Percentiles rank a stretch among this genome's conserved stretches.
phyloP scores from a whole-genome alignment of 2,888 invertebrate genomes.

The Philhelius pedissequus region DNA sequence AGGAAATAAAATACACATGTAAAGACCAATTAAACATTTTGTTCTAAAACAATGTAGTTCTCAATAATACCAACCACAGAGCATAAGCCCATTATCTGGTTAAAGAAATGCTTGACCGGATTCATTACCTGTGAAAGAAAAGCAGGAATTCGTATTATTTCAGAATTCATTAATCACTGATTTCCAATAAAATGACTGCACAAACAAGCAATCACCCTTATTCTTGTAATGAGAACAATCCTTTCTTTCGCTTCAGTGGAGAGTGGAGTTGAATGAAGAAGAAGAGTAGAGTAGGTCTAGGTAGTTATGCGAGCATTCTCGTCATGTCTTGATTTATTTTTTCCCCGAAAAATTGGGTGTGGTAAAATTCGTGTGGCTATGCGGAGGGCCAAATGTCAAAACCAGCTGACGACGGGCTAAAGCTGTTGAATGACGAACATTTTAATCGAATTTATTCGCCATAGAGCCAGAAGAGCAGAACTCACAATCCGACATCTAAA shows the following conservation, averaged over 20 bases:
- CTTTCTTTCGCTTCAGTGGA: neutral
- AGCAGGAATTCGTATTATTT: neutral
- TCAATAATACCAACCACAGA: neutral
- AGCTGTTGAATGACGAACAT: conserved; percentile 55
- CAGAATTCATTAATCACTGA: conserved; percentile 1
- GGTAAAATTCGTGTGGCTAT: neutral
- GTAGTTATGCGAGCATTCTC: too few relatives aligned
- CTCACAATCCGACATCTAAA: neutral
- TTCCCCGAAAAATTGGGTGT: neutral
- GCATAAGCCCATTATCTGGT: neutral
- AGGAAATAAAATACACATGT: too few relatives aligned
- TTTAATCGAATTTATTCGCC: conserved; percentile 49
- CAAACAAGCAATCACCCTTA: neutral
- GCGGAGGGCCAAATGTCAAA: conserved; percentile 41
- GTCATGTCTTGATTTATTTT: neutral
- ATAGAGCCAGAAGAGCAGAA: neutral
- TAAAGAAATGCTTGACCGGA: neutral
- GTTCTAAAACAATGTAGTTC: neutral
- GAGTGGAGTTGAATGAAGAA: too few relatives aligned
- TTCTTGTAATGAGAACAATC: neutral
- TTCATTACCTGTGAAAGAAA: neutral
- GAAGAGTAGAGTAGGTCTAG: too few relatives aligned
- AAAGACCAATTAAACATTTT: too few relatives aligned
- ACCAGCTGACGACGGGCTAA: conserved; percentile 25
- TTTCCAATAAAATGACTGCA: neutral